Conservation (phyloP, 1,140 invertebrate species). For the Listronotus bonariensis region DNA sequence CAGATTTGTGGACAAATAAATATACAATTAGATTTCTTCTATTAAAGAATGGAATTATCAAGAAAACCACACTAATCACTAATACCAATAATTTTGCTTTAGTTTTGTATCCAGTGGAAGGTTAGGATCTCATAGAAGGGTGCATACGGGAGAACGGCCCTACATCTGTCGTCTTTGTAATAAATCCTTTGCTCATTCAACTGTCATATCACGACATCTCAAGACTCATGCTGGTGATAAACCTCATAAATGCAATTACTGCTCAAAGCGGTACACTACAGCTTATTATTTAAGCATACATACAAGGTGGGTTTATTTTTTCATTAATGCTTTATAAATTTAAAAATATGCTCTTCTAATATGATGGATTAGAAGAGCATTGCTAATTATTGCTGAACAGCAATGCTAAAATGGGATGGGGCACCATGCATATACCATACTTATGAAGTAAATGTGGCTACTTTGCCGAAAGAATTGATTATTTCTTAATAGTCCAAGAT, state of each 20-base stretch:
- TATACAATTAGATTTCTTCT: no score
- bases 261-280: conserved; percentile 49
- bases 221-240: conserved; percentile 65
- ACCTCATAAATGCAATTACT: conserved; percentile 64
- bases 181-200: conserved; percentile 58
- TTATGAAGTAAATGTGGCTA: no score
- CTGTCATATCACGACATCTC: conserved; percentile 60
- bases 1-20: no score
- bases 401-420: no score
- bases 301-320: conserved; percentile 46
- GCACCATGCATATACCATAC: no score
- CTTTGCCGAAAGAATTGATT: no score
- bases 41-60: no score
- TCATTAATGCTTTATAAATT: no score
- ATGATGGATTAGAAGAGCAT: no score
- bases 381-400: no score
- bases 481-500: no score
- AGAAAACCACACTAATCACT: not conserved
- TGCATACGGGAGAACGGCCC: conserved; percentile 61
- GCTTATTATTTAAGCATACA: conserved; percentile 55
- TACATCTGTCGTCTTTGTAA: conserved; percentile 60
- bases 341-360: no score
- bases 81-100: conserved; percentile 9
- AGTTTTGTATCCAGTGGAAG: conserved; percentile 42
- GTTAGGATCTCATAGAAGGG: conserved; percentile 49